A percentile compares a stretch with the other conserved stretches of the same genome.
Conservation (phyloP, 1,140 invertebrate genomes). For the Nephotettix cincticeps region DNA sequence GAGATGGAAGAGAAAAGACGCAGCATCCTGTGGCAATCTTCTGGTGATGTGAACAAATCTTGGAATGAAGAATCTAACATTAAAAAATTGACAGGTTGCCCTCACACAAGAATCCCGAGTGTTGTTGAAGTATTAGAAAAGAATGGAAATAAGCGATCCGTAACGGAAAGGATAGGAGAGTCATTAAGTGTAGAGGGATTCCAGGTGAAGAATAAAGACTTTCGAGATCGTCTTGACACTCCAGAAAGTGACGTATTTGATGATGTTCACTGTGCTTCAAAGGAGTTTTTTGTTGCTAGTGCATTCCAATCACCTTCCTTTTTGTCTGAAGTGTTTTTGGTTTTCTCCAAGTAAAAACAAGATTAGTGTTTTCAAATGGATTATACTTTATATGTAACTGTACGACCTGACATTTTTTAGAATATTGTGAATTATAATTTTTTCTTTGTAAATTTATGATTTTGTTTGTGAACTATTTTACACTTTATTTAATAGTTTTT, state of each 20-base stretch:
- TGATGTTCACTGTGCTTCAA: not conserved
- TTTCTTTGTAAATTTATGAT: no score
- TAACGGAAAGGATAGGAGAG: no score
- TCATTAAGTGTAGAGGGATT: not conserved
- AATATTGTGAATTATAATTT: no score
- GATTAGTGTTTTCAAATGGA: no score
- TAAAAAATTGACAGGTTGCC: not conserved
- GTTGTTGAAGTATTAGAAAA: not conserved
- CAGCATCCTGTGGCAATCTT: not conserved
- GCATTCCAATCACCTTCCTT: not conserved
- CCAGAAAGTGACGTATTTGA: not conserved
- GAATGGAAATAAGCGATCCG: not conserved
- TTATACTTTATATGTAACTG: no score
- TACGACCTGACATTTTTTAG: no score
- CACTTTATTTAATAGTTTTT: no score
- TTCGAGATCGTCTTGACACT: not conserved
- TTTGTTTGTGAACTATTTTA: no score
- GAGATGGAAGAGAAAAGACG: constrained; percentile 23
- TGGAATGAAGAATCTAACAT: not conserved
- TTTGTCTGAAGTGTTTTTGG: not conserved
- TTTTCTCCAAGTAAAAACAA: not conserved
- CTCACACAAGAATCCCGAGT: not conserved
- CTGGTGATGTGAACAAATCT: not conserved
- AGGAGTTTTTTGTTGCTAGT: constrained; percentile 6
- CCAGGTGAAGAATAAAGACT: not conserved